A percentile compares a stretch with the other conserved stretches of the same genome.
Conservation (phyloP, 2,888 invertebrate species). For the Aleiodes testaceus region DNA sequence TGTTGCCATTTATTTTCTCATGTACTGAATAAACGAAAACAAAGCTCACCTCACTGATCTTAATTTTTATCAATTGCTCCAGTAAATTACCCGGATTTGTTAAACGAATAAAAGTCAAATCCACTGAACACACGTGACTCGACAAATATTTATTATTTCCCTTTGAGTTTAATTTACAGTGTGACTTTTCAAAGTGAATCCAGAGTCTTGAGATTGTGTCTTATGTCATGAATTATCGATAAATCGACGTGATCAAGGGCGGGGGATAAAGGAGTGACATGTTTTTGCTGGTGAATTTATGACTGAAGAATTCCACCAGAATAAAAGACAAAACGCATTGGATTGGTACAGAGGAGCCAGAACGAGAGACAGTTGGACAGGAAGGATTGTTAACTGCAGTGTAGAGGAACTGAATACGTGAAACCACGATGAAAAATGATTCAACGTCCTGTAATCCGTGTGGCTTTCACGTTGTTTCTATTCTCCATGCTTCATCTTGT, state of each 20-base stretch:
- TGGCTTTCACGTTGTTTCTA: slow-evolving; percentile 44
- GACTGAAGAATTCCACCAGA: slow-evolving; percentile 13
- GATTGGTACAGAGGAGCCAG: slow-evolving; percentile 27
- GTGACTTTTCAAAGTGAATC: neutral
- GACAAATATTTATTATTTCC: neutral
- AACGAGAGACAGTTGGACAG: slow-evolving; percentile 9
- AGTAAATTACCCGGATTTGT: slow-evolving; percentile 1
- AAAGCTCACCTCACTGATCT: slow-evolving; percentile 51
- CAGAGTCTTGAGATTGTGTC: neutral
- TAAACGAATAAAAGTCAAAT: slow-evolving; percentile 12
- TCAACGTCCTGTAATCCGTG: slow-evolving; percentile 41
- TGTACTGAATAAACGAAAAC: slow-evolving; percentile 51
- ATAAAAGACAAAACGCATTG: slow-evolving; percentile 32
- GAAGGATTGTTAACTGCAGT: slow-evolving; percentile 40
- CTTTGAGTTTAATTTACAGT: neutral
- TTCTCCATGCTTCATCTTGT: slow-evolving; percentile 30
- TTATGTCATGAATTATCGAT: neutral
- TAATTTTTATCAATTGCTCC: slow-evolving; percentile 48
- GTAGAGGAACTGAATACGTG: slow-evolving; percentile 46
- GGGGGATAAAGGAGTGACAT: slow-evolving; percentile 11
- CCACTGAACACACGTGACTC: neutral
- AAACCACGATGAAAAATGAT: slow-evolving; percentile 52
- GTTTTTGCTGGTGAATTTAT: slow-evolving; percentile 33
- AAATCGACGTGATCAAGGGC: slow-evolving; percentile 13
- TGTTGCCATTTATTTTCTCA: slow-evolving; percentile 9